Conservation (phyloP, 2,888 invertebrate genomes). For the Drosophila gaucha region DNA sequence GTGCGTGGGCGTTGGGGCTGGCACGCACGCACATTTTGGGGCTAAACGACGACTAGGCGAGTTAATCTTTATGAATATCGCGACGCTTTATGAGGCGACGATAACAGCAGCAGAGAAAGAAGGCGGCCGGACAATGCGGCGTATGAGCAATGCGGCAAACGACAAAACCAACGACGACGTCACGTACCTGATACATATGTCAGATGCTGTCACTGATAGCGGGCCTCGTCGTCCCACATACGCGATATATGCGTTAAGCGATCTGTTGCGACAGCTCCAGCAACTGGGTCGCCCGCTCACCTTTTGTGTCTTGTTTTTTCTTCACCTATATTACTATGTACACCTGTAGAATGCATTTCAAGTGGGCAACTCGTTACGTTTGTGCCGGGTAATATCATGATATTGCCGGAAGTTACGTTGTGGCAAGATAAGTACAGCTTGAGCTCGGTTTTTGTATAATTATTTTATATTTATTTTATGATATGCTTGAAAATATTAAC, state of each 20-base stretch:
- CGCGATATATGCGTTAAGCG: slow-evolving; percentile 18
- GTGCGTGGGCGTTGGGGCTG: not conserved
- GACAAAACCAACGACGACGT: slow-evolving; percentile 31
- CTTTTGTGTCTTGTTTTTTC: not conserved
- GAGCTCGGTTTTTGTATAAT: not conserved
- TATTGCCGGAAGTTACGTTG: slow-evolving; percentile 5
- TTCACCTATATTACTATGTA: not conserved
- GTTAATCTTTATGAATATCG: slow-evolving; percentile 77
- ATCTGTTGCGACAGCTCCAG: slow-evolving; percentile 17
- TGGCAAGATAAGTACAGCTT: not conserved
- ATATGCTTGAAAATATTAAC: not conserved
- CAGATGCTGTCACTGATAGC: slow-evolving; percentile 46
- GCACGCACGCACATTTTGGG: slow-evolving; percentile 44
- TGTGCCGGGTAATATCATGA: not conserved
- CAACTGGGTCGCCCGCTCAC: slow-evolving; percentile 16
- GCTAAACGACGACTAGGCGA: slow-evolving; percentile 46
- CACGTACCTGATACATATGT: slow-evolving; percentile 68
- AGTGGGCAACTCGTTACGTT: not conserved
- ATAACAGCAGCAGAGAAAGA: slow-evolving; percentile 3
- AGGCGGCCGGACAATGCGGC: slow-evolving; percentile 43
- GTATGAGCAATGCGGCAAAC: slow-evolving; percentile 36
- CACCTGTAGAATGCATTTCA: not conserved
- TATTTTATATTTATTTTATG: not conserved
- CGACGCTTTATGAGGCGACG: slow-evolving; percentile 69
- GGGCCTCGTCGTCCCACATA: slow-evolving; percentile 16